Conservation (phyloP, 92 coral and sea anemone genomes). For the Zoanthus sociatus region DNA sequence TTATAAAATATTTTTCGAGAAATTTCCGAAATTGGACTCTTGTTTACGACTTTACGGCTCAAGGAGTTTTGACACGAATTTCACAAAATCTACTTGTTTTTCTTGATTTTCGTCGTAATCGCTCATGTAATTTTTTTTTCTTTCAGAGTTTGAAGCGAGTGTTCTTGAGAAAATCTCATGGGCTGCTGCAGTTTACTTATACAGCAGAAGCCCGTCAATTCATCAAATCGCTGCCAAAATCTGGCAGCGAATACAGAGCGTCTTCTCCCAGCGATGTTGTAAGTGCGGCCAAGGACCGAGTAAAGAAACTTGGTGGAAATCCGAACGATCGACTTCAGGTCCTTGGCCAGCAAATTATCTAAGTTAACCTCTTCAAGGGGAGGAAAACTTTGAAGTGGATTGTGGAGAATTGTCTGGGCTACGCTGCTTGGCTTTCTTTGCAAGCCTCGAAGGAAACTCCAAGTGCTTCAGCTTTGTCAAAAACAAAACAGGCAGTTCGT, state of each 20-base stretch:
- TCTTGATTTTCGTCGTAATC: neutral
- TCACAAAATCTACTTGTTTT: neutral
- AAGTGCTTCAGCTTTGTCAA: neutral
- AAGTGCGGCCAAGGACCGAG: neutral
- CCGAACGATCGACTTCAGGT: neutral
- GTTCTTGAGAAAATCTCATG: neutral
- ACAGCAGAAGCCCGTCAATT: neutral
- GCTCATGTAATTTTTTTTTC: neutral
- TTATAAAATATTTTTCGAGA: neutral
- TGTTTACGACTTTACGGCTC: neutral
- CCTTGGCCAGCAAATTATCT: neutral
- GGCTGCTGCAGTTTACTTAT: constrained; percentile 1
- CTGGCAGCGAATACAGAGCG: neutral
- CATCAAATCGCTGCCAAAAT: neutral
- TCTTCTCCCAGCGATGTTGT: neutral
- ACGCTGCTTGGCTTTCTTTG: neutral
- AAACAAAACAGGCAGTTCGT: neutral
- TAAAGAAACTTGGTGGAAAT: neutral
- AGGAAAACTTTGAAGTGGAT: neutral
- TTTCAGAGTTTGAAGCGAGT: constrained; percentile 1
- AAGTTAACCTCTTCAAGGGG: neutral
- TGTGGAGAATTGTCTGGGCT: neutral
- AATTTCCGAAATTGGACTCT: neutral
- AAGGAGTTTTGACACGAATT: neutral
- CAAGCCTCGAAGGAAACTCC: neutral